Conservation (phyloP, 2,797 vertebrate genomes). For the Telmatherina bonti region DNA sequence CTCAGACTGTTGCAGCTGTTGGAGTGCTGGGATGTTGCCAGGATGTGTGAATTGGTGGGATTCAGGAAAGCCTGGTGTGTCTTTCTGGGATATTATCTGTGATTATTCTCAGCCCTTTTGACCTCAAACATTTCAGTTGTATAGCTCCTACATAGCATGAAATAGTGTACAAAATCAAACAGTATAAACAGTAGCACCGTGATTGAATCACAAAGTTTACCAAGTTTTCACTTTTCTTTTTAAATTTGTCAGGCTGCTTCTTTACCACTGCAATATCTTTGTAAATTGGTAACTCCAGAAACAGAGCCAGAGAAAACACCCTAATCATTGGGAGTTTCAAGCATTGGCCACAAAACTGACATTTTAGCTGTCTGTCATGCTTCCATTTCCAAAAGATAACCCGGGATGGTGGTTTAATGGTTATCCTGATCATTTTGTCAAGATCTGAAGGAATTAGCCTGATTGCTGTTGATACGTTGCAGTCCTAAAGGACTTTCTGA, state of each 20-base stretch:
- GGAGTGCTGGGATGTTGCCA: conserved; percentile 11
- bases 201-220: no score
- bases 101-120: not conserved
- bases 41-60: conserved; percentile 9
- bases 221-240: no score
- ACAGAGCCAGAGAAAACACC: not conserved
- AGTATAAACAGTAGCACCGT: no score
- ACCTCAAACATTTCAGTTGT: conserved; percentile 5
- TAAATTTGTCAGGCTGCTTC: no score
- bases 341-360: not conserved
- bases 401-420: not conserved
- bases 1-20: conserved; percentile 3
- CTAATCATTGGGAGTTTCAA: not conserved
- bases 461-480: not conserved
- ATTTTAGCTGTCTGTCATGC: not conserved
- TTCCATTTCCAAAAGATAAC: not conserved
- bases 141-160: no score
- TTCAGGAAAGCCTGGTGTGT: conserved; percentile 2
- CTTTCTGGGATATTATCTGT: not conserved
- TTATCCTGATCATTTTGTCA: not conserved
- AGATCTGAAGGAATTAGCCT: conserved; percentile 2
- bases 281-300: conserved; percentile 5
- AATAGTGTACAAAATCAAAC: no score
- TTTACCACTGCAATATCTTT: not conserved
- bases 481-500: not conserved